Conservation (phyloP, 2,888 invertebrate species). For the Synanthedon myopaeformis region DNA sequence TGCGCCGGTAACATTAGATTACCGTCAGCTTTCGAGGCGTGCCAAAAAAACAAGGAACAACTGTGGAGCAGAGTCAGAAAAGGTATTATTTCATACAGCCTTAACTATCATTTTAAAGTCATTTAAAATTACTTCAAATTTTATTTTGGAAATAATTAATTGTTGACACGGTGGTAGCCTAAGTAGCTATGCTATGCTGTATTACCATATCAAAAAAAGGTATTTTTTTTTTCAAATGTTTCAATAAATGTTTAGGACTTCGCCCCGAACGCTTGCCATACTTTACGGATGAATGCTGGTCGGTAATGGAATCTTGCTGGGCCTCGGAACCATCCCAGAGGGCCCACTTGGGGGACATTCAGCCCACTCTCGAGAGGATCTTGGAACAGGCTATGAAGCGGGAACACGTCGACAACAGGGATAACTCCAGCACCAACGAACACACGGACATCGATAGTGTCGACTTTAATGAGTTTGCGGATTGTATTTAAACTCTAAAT, state of each 20-base stretch:
- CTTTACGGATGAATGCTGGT: constrained; percentile 85
- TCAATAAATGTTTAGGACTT: constrained; percentile 69
- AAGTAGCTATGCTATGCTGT: background rate
- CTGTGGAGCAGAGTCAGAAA: constrained; percentile 85
- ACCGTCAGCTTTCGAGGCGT: constrained; percentile 84
- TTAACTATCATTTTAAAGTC: too few species aligned
- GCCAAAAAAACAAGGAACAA: constrained; percentile 83
- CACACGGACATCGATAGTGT: constrained; percentile 28
- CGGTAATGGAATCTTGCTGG: constrained; percentile 88
- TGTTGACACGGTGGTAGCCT: too few species aligned
- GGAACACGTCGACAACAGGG: background rate
- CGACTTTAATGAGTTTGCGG: constrained; percentile 26
- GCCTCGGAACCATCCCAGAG: constrained; percentile 77
- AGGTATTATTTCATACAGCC: constrained; percentile 61
- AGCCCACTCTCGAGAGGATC: constrained; percentile 74
- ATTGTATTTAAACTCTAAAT: background rate
- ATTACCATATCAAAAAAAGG: too few species aligned
- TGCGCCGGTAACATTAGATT: constrained; percentile 85
- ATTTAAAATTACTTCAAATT: too few species aligned
- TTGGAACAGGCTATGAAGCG: constrained; percentile 13
- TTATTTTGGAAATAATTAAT: too few species aligned
- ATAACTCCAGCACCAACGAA: constrained; percentile 3
- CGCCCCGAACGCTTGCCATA: constrained; percentile 82
- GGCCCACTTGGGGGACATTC: constrained; percentile 83
- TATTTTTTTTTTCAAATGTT: background rate